Base-by-base conservation (phyloP, 2,797 vertebrate genomes). In the Sebastiscus albofasciatus region DNA sequence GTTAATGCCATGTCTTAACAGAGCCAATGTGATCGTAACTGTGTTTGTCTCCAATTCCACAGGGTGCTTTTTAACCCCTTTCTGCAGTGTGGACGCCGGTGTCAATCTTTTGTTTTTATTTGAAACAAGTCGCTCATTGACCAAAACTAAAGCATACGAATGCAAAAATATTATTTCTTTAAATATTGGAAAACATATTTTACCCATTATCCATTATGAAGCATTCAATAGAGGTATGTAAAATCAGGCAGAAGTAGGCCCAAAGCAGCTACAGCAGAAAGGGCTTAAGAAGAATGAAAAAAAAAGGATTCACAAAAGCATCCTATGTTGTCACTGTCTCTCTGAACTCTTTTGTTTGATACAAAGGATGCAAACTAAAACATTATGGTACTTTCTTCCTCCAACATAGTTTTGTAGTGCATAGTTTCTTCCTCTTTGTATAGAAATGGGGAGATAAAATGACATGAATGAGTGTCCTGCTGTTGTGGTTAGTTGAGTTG, bases 401-500 rank as follows among this genome's bases (percentile, higher is more conserved):
- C 31, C 2, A 12, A 3, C 59, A 22, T 14, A 46, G 18, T 66
- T 74, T 52, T 52, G 58, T 36, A 24, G 58, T 2, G 8, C 55
- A 8, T 22, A 49, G 55, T 46, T 60, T 65, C 27, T 33, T 24
- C 26, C 29, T 77, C 49, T 22, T 42, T 73, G 39, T 24, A 26
- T 71, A 24, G 58, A 67, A 66, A 69, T 2, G 3, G 9, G 16
- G 31, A 73, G 64, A 65, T 68, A 52, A 67, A 67, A 33, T 5
- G 24, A 59, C 81, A 18, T 34, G 20, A 77, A 49, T 18, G 26
- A 77, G 68, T 2, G 2, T 77, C 81, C 69, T 33, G 67, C 55
- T 82, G 76, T 27, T 62, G 80, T 52, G 26, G 31, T 39, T 39
- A 61, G 65, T 46, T 67, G 59, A 66, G 39, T 24, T 60, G 84